Base-by-base conservation (phyloP, 2,888 invertebrate genomes). In the Habrosyne pyritoides region DNA sequence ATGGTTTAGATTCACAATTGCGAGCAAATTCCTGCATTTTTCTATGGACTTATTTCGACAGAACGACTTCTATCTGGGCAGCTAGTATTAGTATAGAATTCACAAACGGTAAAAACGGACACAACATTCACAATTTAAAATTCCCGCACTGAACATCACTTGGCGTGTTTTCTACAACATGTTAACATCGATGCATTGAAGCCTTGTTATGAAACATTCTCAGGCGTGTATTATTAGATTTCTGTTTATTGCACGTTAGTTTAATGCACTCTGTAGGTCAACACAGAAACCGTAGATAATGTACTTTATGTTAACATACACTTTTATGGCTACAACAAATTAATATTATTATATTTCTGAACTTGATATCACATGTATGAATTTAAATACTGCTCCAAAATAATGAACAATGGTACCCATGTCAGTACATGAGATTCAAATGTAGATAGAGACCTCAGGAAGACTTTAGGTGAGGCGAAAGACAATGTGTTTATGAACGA, bases 161-260 rank as follows among this genome's bases (percentile, higher is more conserved):
- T 36, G 36, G 7, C 18, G 8, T 8, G 42, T 42, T 42, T 7
- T 18, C 42, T 18, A 42, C 42, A 42, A 8, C 10, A 36, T 22
- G 36, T 52, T 52, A 18, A n/a, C 12, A 21, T 61, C 60, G 58
- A 63, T 64, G 55, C 54, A 62, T 53, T 42, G 18, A 63, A 67
- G 56, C 64, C 63, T 66, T 66, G 67, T 70, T 75, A 61, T 66
- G 57, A 64, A 76, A 72, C 63, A 52, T 42, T 5, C 42, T 18
- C 49, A 49, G 54, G 61, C 53, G 58, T 56, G 58, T 70, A 70
- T 74, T 63, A 68, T 66, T 71, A 73, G 65, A 65, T 63, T 55
- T 56, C 55, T 58, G 58, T 50, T 58, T 59, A 53, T 60, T 48
- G 46, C 48, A 55, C 60, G 55, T 59, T 36, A 60, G 58, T 65